Conservation (phyloP, 2,113 vertebrate species). For the Trinectes maculatus region DNA sequence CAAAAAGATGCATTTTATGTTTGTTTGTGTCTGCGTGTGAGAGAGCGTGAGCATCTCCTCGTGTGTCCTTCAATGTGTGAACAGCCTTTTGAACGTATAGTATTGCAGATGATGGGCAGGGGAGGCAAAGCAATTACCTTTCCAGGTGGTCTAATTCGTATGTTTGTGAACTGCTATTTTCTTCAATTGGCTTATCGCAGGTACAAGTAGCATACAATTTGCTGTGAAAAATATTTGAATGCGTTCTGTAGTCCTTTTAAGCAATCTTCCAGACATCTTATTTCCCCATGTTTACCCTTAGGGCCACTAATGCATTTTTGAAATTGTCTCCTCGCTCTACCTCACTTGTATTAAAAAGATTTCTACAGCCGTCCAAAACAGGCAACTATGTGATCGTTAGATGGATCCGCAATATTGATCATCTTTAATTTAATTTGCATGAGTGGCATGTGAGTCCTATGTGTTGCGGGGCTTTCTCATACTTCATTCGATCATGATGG, state of each 20-base stretch:
- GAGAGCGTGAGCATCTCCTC: constrained; percentile 1
- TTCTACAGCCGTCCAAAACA: constrained; percentile 29
- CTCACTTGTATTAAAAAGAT: constrained; percentile 41
- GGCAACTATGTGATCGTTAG: constrained; percentile 39
- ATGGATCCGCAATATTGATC: constrained; percentile 68
- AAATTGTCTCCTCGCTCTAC: constrained; percentile 32
- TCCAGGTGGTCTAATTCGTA: constrained; percentile 59
- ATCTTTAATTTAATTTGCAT: constrained; percentile 73
- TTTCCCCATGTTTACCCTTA: constrained; percentile 40
- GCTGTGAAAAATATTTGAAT: constrained; percentile 44
- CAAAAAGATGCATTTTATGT: constrained; percentile 19
- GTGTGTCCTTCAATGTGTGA: constrained; percentile 49
- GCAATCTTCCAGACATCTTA: constrained; percentile 52
- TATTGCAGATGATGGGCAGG: constrained; percentile 42
- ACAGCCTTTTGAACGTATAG: constrained; percentile 31
- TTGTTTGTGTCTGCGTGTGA: constrained; percentile 10
- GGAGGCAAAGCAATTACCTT: constrained; percentile 51
- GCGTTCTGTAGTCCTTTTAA: constrained; percentile 33
- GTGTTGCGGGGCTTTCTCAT: constrained; percentile 21
- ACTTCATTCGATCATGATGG: constrained; percentile 59
- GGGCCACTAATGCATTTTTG: constrained; percentile 45
- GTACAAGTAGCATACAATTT: constrained; percentile 39
- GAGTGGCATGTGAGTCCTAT: constrained; percentile 64
- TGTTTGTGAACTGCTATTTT: constrained; percentile 51
- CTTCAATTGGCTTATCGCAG: constrained; percentile 39